Evolutionary conservation across 1,140 invertebrate species (phyloP), one percentile per base, ranked within the genome.

Genomic region (Zaprionus camerounensis): DNA sequence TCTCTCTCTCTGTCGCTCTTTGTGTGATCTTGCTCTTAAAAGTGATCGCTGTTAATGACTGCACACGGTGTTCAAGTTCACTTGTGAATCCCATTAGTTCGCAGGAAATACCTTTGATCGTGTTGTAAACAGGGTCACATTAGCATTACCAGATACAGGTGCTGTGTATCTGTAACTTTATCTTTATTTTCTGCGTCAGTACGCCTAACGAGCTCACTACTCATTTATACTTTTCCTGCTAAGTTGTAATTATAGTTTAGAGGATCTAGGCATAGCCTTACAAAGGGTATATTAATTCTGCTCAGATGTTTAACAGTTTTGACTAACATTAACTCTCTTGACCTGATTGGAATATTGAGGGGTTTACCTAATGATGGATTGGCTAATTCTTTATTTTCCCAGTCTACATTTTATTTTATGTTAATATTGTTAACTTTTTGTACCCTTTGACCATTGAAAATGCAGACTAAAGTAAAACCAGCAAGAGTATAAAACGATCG

Each of bases 1-100:
- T 41, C 13, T 15, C 12, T 41, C 31, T n/a, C n/a, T n/a, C n/a
- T n/a, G n/a, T n/a, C 38, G 79, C 44, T 68, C 36, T 57, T 57
- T 11, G 12, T 0, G 11, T 11, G 28, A 5, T 17, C 6, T 2
- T 17, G 28, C 71, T 64, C 71, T 74, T 74, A 57, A 49, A 24
- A 51, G 9, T 13, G 11, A 4, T 59, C 22, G 20, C 15, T 13
- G 24, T 17, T 11, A 15, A 7, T 56, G 53, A 38, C 68, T 38
- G 38, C 46, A 15, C 69, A 3, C 28, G 9, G 17, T 31, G 26
- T 59, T 58, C 66, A 65, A 65, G 56, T 75, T 53, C 46, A 56
- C 9, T 71, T 76, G 77, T 72, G 38, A 68, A 56, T 68, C 64
- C 64, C 69, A 61, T 15, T 41, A 20, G 53, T 44, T 74, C 65